Percentiles rank a stretch among this genome's conserved stretches.
Conservation (phyloP, 2,113 vertebrate genomes). For the Panurus biarmicus region DNA sequence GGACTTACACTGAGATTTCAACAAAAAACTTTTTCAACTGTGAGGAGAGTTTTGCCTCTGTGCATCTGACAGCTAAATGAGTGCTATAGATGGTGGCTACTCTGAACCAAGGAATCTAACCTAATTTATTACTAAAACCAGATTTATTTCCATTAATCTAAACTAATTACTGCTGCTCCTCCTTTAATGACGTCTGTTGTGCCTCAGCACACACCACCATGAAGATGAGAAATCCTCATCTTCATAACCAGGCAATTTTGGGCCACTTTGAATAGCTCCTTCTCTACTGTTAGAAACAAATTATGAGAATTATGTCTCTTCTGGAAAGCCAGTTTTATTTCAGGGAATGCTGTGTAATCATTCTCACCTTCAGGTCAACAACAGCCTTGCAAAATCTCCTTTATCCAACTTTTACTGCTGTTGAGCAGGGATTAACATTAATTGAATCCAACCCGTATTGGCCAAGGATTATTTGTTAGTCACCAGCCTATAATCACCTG, state of each 20-base stretch:
- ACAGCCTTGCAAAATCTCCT: background rate
- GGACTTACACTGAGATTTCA: background rate
- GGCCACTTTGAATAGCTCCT: background rate
- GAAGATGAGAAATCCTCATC: background rate
- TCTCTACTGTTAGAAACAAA: background rate
- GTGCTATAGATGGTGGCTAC: background rate
- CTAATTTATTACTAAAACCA: background rate
- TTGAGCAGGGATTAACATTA: slow-evolving; percentile 41
- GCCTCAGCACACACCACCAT: background rate
- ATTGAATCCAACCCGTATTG: background rate
- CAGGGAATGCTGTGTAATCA: background rate
- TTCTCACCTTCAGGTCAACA: background rate
- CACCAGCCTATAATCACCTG: background rate
- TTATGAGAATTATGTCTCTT: background rate
- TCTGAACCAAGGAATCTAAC: background rate
- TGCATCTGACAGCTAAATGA: background rate
- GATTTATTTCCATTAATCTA: slow-evolving; percentile 9
- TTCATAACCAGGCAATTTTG: background rate
- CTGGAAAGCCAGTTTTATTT: background rate
- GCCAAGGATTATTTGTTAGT: slow-evolving; percentile 29
- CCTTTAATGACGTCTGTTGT: background rate
- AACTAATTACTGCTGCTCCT: background rate
- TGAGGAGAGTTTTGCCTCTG: background rate
- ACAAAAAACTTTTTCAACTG: background rate
- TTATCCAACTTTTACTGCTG: slow-evolving; percentile 43